Conservation (phyloP, 2,113 vertebrate genomes). For the Astatotilapia flaviijosephi region DNA sequence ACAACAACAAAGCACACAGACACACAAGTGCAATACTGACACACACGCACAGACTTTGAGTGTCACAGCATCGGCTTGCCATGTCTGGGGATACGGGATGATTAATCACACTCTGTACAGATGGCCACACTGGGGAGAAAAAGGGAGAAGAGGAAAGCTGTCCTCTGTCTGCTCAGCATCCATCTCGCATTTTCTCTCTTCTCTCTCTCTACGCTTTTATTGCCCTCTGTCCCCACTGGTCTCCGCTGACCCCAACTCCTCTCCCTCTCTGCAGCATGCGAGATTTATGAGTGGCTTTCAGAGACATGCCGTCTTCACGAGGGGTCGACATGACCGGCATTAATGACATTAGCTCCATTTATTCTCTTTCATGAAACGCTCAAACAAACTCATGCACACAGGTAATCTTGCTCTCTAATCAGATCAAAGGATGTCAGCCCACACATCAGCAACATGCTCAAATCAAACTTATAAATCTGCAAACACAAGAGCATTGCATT, state of each 20-base stretch:
- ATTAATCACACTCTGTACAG: slow-evolving; percentile 64
- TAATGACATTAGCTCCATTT: background rate
- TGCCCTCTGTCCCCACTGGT: background rate
- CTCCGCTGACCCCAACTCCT: slow-evolving; percentile 12
- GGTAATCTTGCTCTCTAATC: background rate
- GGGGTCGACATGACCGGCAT: slow-evolving; percentile 9
- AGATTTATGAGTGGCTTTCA: slow-evolving; percentile 39
- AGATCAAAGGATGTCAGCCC: background rate
- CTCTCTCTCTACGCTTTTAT: background rate
- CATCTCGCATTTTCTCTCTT: background rate
- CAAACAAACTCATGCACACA: background rate
- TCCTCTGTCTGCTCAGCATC: slow-evolving; percentile 24
- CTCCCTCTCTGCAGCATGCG: background rate
- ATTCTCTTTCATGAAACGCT: background rate
- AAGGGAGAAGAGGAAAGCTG: slow-evolving; percentile 23
- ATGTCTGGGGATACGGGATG: slow-evolving; percentile 56
- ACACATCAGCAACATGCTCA: background rate
- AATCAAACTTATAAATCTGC: background rate
- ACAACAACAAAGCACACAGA: background rate
- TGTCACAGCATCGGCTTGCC: slow-evolving; percentile 34
- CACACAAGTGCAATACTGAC: background rate
- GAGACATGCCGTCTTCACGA: background rate
- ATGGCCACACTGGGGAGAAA: slow-evolving; percentile 52
- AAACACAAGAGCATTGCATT: background rate
- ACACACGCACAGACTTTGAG: slow-evolving; percentile 24